Conservation (phyloP, 2,888 invertebrate species). For the Hydrotaea cyrtoneurina region DNA sequence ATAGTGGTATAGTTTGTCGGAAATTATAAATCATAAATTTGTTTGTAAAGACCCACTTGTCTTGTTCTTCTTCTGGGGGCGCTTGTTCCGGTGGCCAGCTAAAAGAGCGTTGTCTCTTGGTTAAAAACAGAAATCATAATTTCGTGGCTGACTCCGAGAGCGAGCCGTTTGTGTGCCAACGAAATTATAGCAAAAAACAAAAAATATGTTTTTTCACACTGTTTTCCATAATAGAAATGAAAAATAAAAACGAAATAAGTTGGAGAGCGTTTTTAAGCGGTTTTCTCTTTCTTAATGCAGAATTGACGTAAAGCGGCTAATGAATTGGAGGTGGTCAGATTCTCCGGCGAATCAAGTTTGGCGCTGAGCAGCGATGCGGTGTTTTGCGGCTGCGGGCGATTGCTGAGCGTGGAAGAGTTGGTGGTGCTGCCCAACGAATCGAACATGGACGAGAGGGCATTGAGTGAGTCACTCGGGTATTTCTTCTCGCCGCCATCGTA, state of each 20-base stretch:
- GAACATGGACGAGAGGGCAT: conserved; percentile 94
- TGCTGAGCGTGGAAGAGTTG: conserved; percentile 67
- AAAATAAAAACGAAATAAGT: conserved; percentile 73
- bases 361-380: conserved; percentile 55
- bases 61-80: conserved; percentile 2
- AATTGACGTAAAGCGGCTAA: conserved; percentile 96
- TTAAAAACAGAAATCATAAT: conserved; percentile 66
- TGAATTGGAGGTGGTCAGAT: conserved; percentile 87
- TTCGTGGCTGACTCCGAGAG: conserved; percentile 63
- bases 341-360: conserved; percentile 74
- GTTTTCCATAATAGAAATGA: conserved; percentile 70
- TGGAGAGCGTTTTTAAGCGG: conserved; percentile 77
- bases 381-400: conserved; percentile 80
- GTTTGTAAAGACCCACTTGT: conserved; percentile 46
- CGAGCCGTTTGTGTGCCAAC: conserved; percentile 56
- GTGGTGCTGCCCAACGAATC: conserved; percentile 85
- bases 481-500: conserved; percentile 82
- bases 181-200: conserved; percentile 72
- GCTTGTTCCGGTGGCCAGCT: conserved; percentile 41
- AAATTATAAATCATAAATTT: conserved; percentile 50
- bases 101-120: conserved; percentile 59
- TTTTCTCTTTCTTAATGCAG: conserved; percentile 94
- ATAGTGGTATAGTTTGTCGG: conserved; percentile 20
- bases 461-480: conserved; percentile 85
- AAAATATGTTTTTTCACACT: conserved; percentile 72